These are phyloP conservation scores for Drosophila nebulosa DNA, from an alignment of 1,140 invertebrate species.

Conservation along the genomic window DNA sequence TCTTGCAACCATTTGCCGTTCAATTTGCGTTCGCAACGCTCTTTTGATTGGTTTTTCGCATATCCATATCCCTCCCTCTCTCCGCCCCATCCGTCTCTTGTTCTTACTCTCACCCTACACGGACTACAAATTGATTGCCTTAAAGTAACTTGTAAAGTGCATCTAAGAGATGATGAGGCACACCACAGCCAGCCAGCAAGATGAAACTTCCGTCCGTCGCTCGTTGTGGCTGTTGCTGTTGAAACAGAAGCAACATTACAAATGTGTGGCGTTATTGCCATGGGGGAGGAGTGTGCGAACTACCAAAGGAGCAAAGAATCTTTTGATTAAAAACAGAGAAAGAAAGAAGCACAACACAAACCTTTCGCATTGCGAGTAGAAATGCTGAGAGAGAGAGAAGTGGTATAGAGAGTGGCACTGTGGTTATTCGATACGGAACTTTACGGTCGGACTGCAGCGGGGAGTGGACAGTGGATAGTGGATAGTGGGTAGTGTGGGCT, in stretches of 20 bases:
- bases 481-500: background rate
- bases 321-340: constrained; percentile 65
- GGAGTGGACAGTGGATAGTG: background rate
- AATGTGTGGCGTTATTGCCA: constrained; percentile 79
- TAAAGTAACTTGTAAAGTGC: constrained; percentile 78
- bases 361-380: constrained; percentile 14
- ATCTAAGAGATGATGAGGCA: constrained; percentile 47
- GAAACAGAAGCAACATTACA: constrained; percentile 78
- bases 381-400: constrained; percentile 39
- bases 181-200: background rate
- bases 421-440: background rate
- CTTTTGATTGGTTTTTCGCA: constrained; percentile 76
- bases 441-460: too few species aligned
- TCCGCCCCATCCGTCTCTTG: too few species aligned
- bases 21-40: constrained; percentile 78
- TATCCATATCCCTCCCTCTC: background rate
- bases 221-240: too few species aligned
- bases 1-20: constrained; percentile 75
- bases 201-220: constrained; percentile 48
- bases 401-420: background rate
- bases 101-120: background rate
- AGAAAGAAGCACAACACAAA: constrained; percentile 18
- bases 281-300: constrained; percentile 63
- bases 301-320: constrained; percentile 21
- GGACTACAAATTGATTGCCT: constrained; percentile 75